These are phyloP conservation scores for Caenorhabditis panamensis DNA, from an alignment of 2,888 invertebrate genomes.

Conservation along the genomic window DNA sequence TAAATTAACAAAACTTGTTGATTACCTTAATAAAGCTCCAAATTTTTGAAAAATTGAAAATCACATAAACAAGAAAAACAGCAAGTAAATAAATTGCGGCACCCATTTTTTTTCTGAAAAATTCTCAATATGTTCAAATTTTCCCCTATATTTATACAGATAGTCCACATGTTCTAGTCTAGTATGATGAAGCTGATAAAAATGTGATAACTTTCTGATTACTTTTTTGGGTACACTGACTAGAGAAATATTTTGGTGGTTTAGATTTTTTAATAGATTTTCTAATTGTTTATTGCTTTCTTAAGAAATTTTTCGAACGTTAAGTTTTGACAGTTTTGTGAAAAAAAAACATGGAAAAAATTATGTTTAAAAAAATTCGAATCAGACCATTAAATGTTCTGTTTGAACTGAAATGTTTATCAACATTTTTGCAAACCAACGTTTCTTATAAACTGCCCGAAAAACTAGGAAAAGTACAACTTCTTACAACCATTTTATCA, in stretches of 20 bases:
- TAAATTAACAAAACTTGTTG: background rate
- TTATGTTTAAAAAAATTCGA: background rate
- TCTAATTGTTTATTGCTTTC: too few relatives aligned
- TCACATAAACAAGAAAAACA: slow-evolving; percentile 27
- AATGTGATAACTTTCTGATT: background rate
- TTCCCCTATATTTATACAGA: background rate
- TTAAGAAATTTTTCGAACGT: background rate
- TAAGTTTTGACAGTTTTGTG: background rate
- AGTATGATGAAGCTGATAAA: background rate
- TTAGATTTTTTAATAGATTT: background rate
- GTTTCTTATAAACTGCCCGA: background rate
- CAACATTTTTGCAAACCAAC: background rate
- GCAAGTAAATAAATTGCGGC: slow-evolving; percentile 40
- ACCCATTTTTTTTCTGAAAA: slow-evolving; percentile 46
- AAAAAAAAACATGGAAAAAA: background rate
- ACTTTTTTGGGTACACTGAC: background rate
- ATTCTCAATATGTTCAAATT: background rate
- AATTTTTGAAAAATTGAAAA: slow-evolving; percentile 40
- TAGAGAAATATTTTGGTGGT: background rate
- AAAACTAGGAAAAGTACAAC: background rate
- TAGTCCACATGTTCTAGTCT: background rate
- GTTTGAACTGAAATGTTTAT: background rate
- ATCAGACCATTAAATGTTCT: background rate
- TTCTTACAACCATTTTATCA: background rate
- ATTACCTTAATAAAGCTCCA: slow-evolving; percentile 41